Evolutionary conservation across 2,797 vertebrate genomes (phyloP), one percentile per base, ranked within the genome.

Genomic region (Petrocephalus schoutedeni): DNA sequence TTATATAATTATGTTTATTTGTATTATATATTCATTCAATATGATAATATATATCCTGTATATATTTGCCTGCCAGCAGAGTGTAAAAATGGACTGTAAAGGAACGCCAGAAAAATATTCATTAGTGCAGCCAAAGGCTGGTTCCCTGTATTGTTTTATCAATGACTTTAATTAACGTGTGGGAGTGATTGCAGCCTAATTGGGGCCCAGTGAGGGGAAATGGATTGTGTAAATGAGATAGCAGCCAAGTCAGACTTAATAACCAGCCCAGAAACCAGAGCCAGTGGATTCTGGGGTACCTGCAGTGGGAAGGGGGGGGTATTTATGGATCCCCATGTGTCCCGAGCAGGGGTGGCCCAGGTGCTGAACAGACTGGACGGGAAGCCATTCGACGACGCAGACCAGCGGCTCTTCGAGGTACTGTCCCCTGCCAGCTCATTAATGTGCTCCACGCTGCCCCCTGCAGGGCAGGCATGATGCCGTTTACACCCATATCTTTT

Each of bases 391-490:
- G 97, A 98, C 10, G 98, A 99, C 77, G 97, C 97, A 45, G 98
- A 99, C 94, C 98, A 99, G 93, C 96, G 98, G 91, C 96, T 99
- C 57, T 99, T 99, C 93, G 98, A 99, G 96, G 98, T 99, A 95
- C 84, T 28, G 3, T 8, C 28, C 36, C 14, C 14, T 7, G 1
- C 36, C 85, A 45, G 85, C 28, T 10, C 57, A 21, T 51, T 9
- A 4, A 7, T 12, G 36, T 58, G 36, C 85, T 21, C 51, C 19
- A 16, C 1, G 10, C 21, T 12, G 16, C n/a, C 41, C 58, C 57
- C 57, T 21, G 16, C 54, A 41, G 54, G 19, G 36, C 36, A 61
- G 5, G 61, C 12, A 41, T 19, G 9, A 59, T 56, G 51, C 21
- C 82, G 23, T 23, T 36, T 32, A 85, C 14, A 14, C n/a, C 54